Conservation (phyloP, 1,140 invertebrate genomes). For the Pinna nobilis region DNA sequence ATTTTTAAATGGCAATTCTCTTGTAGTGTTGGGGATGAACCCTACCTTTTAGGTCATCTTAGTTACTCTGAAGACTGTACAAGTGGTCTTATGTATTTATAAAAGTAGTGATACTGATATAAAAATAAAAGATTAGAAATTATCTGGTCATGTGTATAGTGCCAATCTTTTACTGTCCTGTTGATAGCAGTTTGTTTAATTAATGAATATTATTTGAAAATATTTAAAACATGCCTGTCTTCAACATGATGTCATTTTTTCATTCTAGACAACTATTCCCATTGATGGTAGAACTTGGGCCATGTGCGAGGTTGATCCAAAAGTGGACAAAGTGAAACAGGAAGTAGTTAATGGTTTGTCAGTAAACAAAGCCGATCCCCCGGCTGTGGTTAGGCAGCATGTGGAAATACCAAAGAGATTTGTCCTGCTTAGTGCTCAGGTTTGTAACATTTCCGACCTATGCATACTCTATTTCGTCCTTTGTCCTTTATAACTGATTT, state of each 20-base stretch:
- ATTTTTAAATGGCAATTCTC: too few species aligned
- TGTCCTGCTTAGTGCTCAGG: slow-evolving; percentile 89
- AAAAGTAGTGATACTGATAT: too few species aligned
- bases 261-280: slow-evolving; percentile 81
- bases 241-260: not conserved
- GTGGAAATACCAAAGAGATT: slow-evolving; percentile 84
- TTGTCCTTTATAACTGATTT: too few species aligned
- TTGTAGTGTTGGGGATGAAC: too few species aligned
- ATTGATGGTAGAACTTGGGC: slow-evolving; percentile 91
- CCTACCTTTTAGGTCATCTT: too few species aligned
- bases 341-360: not conserved
- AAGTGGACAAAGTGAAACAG: slow-evolving; percentile 13
- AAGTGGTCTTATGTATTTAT: too few species aligned
- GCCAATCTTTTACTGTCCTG: too few species aligned
- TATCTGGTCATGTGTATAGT: too few species aligned
- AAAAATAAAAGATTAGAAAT: too few species aligned
- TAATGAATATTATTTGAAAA: not conserved
- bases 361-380: slow-evolving; percentile 75
- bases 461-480: too few species aligned
- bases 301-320: slow-evolving; percentile 79
- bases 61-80: too few species aligned
- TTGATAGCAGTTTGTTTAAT: not conserved
- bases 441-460: too few species aligned
- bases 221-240: not conserved
- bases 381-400: slow-evolving; percentile 85